phyloP scores from a whole-genome alignment of 1,140 invertebrate species.

The Dreissena polymorpha region DNA sequence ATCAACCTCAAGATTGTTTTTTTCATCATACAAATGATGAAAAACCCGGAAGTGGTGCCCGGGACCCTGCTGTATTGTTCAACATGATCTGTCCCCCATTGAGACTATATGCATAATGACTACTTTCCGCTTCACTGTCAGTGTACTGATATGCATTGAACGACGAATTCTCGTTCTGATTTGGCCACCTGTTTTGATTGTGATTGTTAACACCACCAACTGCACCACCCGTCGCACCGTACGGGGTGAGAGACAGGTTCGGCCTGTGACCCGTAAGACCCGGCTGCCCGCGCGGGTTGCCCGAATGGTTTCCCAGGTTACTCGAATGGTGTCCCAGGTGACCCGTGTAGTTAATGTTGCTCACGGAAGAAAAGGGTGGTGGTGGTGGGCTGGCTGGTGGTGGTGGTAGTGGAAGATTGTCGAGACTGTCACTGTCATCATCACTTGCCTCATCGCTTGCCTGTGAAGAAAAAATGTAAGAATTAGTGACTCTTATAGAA shows the following conservation, averaged over 20 bases:
- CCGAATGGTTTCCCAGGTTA: no score
- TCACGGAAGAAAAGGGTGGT: conserved; percentile 89
- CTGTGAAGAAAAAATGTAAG: no score
- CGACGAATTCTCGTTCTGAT: conserved; percentile 80
- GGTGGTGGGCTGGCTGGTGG: conserved; percentile 93
- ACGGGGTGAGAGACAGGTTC: neutral
- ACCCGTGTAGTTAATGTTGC: no score
- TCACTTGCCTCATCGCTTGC: conserved; percentile 91
- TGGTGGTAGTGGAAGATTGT: conserved; percentile 80
- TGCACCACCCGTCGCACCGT: conserved; percentile 1
- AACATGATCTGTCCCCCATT: conserved; percentile 96
- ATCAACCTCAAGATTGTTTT: no score
- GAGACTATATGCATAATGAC: conserved; percentile 87
- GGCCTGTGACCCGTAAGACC: neutral
- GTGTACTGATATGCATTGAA: conserved; percentile 77
- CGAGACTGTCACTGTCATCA: conserved; percentile 81
- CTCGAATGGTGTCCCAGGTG: no score
- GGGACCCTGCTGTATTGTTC: conserved; percentile 97
- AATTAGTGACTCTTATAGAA: no score
- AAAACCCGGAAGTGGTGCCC: conserved; percentile 98
- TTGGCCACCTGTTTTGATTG: no score
- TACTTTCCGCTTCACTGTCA: conserved; percentile 78
- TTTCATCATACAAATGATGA: conserved; percentile 92
- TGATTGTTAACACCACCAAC: conserved; percentile 80
- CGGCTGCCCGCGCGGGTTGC: no score